phyloP scores from a whole-genome alignment of 2,797 vertebrate genomes.

The Malacoraja senta region DNA sequence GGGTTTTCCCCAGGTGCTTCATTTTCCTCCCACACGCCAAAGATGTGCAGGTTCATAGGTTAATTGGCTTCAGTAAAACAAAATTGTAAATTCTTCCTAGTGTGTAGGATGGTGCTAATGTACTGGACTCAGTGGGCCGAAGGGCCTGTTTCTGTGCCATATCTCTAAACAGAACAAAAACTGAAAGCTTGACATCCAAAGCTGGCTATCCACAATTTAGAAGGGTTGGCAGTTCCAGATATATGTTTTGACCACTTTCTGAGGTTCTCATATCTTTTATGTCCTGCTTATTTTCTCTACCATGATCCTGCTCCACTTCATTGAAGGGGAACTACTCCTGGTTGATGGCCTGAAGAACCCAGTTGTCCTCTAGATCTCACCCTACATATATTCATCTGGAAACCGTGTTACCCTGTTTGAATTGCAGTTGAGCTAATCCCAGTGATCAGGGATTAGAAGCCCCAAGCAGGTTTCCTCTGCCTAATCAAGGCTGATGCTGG shows the following conservation, averaged over 20 bases:
- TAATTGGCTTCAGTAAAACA: too few species aligned
- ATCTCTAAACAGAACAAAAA: too few species aligned
- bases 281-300: slow-evolving; percentile 29
- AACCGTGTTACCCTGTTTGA: background rate
- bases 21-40: too few species aligned
- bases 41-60: too few species aligned
- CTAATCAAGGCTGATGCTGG: background rate
- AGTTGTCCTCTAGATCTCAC: too few species aligned
- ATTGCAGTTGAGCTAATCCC: background rate
- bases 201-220: background rate
- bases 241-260: background rate
- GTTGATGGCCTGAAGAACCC: too few species aligned
- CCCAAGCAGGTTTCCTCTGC: background rate
- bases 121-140: too few species aligned
- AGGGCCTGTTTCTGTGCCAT: too few species aligned
- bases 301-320: background rate
- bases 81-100: too few species aligned
- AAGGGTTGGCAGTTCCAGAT: background rate
- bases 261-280: slow-evolving; percentile 5
- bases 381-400: background rate
- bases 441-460: background rate
- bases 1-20: too few species aligned
- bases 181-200: background rate
- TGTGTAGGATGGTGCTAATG: too few species aligned
- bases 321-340: background rate